Evolutionary conservation across 2,797 vertebrate genomes (phyloP).

Genomic region (Peromyscus attwateri): DNA sequence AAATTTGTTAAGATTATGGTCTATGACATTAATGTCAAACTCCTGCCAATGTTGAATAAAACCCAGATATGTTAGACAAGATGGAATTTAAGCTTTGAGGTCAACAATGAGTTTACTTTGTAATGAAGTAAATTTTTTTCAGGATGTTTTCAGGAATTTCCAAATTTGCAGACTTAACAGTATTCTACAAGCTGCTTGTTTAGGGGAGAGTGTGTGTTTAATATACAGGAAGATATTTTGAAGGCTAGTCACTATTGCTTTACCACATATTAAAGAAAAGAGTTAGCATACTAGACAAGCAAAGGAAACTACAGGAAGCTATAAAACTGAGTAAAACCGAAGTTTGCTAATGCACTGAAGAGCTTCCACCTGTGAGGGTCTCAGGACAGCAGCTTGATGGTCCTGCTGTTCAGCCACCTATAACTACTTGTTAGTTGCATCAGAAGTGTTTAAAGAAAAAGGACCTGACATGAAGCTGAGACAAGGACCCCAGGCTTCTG

Average conservation of each 20-base stretch:
- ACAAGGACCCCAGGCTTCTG: background rate
- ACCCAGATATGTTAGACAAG: background rate
- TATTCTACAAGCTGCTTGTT: background rate
- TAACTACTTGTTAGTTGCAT: background rate
- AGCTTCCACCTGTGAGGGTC: background rate
- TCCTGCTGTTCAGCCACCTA: fast-evolving
- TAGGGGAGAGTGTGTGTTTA: background rate
- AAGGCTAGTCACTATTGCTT: background rate
- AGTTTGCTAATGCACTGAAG: background rate
- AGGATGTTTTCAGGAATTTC: background rate
- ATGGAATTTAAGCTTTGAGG: background rate
- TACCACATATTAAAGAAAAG: background rate
- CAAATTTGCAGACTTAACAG: too few species aligned
- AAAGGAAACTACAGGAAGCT: background rate
- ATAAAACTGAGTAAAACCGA: background rate
- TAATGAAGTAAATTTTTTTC: too few species aligned
- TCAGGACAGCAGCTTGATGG: background rate
- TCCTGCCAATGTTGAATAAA: background rate
- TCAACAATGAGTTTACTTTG: background rate
- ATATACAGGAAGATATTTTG: background rate
- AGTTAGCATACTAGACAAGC: background rate
- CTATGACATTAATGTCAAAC: background rate
- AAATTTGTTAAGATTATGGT: background rate
- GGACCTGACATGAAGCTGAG: background rate
- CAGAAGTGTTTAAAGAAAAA: background rate